These are phyloP conservation scores for Phrynosoma platyrhinos DNA, from an alignment of 2,113 vertebrate species.

Conservation along the genomic window DNA sequence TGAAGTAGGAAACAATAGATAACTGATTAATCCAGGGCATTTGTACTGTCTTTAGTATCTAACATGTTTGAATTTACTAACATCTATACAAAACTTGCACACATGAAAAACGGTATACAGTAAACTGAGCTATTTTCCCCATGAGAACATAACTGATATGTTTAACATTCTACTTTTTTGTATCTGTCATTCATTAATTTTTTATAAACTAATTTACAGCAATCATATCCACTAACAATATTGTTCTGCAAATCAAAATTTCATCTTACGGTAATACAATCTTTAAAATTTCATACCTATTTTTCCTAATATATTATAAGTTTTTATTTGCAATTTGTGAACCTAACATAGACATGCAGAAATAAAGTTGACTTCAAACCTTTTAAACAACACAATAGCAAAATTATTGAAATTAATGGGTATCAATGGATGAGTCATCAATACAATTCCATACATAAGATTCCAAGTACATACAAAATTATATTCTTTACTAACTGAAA, in stretches of 20 bases:
- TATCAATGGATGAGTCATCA: neutral
- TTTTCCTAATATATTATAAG: neutral
- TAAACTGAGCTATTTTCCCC: slow-evolving; percentile 54
- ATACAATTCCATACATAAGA: neutral
- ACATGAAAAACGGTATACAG: slow-evolving; percentile 55
- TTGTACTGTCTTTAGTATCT: slow-evolving; percentile 34
- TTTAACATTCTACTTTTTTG: slow-evolving; percentile 21
- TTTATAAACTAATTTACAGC: slow-evolving; percentile 24
- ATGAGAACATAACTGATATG: slow-evolving; percentile 59
- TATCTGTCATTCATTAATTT: neutral
- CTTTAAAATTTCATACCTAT: slow-evolving; percentile 38
- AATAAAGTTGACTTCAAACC: slow-evolving; percentile 18
- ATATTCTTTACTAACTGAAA: neutral
- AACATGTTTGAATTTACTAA: slow-evolving; percentile 54
- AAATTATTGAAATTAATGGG: neutral
- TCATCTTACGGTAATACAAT: slow-evolving; percentile 22
- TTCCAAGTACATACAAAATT: neutral
- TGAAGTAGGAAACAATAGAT: neutral
- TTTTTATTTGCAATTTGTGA: neutral
- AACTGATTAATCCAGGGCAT: slow-evolving; percentile 16
- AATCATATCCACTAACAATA: slow-evolving; percentile 8
- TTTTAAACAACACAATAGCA: slow-evolving; percentile 11
- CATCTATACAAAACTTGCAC: slow-evolving; percentile 39
- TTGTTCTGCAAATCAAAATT: slow-evolving; percentile 41
- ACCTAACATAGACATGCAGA: neutral